Conservation (phyloP, 2,888 invertebrate genomes). For the Leptarthrus brevirostris region DNA sequence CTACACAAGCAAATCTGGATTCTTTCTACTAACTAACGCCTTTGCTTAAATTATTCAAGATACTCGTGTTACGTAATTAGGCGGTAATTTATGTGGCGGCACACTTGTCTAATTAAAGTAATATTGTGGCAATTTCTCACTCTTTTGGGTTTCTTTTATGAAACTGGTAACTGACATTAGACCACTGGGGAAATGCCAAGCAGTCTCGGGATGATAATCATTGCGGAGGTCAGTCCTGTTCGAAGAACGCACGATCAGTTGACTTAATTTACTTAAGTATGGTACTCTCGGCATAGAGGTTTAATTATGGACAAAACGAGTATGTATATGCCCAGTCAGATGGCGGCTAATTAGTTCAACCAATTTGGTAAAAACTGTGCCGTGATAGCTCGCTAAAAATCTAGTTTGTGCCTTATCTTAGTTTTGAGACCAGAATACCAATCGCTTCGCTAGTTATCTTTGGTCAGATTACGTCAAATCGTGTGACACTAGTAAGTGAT, state of each 20-base stretch:
- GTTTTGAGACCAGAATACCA: constrained; percentile 9
- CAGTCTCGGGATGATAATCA: background rate
- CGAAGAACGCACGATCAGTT: background rate
- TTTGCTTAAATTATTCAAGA: no score
- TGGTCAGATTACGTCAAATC: constrained; percentile 18
- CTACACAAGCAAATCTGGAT: no score
- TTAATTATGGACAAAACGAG: background rate
- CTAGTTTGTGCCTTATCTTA: background rate
- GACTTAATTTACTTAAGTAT: background rate
- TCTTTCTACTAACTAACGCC: no score
- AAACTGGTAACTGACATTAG: no score
- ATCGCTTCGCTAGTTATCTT: background rate
- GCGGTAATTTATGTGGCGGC: no score
- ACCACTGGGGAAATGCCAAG: no score
- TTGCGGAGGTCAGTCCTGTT: background rate
- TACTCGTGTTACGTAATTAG: no score
- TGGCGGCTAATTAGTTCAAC: constrained; percentile 22
- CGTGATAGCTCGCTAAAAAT: constrained; percentile 11
- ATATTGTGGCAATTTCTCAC: no score
- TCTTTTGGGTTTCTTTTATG: no score
- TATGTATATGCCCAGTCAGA: constrained; percentile 1
- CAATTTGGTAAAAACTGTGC: background rate
- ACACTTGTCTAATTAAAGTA: no score
- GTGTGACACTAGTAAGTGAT: background rate
- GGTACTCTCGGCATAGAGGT: background rate